Percentiles rank a stretch among this genome's conserved stretches.
phyloP scores from a whole-genome alignment of 2,888 invertebrate species.

The Chrysopilus asiliformis region DNA sequence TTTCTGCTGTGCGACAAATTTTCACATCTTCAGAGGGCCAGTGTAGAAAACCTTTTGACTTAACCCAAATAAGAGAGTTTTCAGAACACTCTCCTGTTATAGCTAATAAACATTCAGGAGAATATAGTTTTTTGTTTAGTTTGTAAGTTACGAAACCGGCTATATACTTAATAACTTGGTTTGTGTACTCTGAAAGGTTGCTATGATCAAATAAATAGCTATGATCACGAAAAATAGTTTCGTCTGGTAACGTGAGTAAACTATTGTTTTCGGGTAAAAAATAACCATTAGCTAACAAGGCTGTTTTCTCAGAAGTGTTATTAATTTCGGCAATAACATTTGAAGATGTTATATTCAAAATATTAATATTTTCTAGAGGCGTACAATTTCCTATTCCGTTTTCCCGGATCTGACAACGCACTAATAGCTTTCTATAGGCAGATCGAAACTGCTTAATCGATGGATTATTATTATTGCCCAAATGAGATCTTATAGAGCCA shows the following conservation, averaged over 20 bases:
- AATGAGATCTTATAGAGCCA: not conserved
- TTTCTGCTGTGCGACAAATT: slow-evolving; percentile 4
- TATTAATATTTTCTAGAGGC: slow-evolving; percentile 1
- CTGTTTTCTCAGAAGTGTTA: not conserved
- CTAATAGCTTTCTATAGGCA: slow-evolving; percentile 4
- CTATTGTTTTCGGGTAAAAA: too few relatives aligned
- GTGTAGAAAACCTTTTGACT: not conserved
- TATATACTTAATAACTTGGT: slow-evolving; percentile 5
- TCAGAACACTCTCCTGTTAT: not conserved
- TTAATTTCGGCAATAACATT: not conserved
- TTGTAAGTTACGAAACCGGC: slow-evolving; percentile 3
- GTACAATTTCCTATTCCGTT: slow-evolving; percentile 7
- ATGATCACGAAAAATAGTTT: not conserved
- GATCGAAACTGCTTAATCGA: not conserved
- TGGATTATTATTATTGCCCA: slow-evolving; percentile 3
- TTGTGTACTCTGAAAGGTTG: not conserved
- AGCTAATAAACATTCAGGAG: slow-evolving; percentile 5
- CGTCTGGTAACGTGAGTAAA: too few relatives aligned
- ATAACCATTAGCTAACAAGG: not conserved
- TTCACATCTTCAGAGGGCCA: not conserved
- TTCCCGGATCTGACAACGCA: slow-evolving; percentile 5
- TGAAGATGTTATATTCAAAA: not conserved
- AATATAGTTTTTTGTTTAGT: not conserved
- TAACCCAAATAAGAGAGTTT: not conserved
- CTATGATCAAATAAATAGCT: slow-evolving; percentile 1